A percentile compares a stretch with the other conserved stretches of the same genome.
Conservation (phyloP, 2,888 invertebrate species). For the Cheilosia grossa region DNA sequence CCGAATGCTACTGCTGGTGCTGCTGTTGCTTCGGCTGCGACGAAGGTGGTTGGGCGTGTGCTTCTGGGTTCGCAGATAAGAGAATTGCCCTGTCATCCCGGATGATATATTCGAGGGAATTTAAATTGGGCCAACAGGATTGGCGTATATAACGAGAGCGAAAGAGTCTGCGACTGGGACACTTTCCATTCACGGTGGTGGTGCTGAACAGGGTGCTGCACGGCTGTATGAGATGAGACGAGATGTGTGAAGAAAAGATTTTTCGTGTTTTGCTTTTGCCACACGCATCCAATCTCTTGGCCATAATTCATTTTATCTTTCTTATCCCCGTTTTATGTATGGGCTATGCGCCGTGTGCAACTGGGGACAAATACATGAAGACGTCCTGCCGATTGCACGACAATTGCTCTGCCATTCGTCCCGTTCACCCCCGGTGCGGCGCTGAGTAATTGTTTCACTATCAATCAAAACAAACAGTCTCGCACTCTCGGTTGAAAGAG, state of each 20-base stretch:
- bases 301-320: constrained; percentile 66
- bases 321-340: constrained; percentile 23
- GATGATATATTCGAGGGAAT: constrained; percentile 87
- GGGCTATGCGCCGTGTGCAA: constrained; percentile 6
- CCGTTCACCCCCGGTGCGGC: constrained; percentile 25
- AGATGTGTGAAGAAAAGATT: constrained; percentile 58
- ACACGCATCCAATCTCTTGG: constrained; percentile 66
- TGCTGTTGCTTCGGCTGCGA: constrained; percentile 15
- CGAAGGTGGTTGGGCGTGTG: constrained; percentile 18
- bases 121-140: constrained; percentile 82
- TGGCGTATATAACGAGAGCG: constrained; percentile 51
- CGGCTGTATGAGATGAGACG: constrained; percentile 5
- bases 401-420: constrained; percentile 62
- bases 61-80: constrained; percentile 85
- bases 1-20: constrained; percentile 58
- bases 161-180: constrained; percentile 64
- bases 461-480: constrained; percentile 72
- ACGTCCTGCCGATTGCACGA: constrained; percentile 71
- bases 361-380: constrained; percentile 58
- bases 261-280: constrained; percentile 36
- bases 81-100: constrained; percentile 88
- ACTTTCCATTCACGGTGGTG: constrained; percentile 31
- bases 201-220: not conserved
- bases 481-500: constrained; percentile 8
- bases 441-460: constrained; percentile 73